Evolutionary conservation across 1,140 invertebrate genomes (phyloP).

Genomic region (Macrotrachela quadricornifera): DNA sequence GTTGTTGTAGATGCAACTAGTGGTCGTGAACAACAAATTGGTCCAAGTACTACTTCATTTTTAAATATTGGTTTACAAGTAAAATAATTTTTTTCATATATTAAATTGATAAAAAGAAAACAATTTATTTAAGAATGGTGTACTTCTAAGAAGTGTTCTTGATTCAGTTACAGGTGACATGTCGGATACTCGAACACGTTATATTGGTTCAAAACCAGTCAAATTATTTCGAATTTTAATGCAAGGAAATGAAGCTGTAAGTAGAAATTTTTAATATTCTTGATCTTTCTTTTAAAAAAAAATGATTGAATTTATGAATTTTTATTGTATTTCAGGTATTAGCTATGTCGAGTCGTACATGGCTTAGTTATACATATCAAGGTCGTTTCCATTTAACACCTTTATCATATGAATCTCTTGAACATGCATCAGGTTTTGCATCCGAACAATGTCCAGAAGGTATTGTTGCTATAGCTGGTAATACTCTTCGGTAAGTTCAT

Average conservation of each 20-base stretch:
- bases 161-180: conserved; percentile 90
- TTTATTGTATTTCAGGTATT: conserved; percentile 39
- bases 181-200: conserved; percentile 82
- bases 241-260: conserved; percentile 76
- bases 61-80: conserved; percentile 76
- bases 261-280: conserved; percentile 13
- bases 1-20: conserved; percentile 6
- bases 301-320: neutral
- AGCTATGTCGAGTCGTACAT: conserved; percentile 88
- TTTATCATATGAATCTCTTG: conserved; percentile 78
- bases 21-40: conserved; percentile 27
- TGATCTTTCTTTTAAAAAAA: neutral
- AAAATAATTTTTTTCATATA: neutral
- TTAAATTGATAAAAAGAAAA: no score
- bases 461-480: conserved; percentile 93
- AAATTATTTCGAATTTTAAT: conserved; percentile 84
- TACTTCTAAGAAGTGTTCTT: conserved; percentile 71
- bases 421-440: conserved; percentile 90
- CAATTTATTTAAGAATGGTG: conserved; percentile 63
- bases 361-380: conserved; percentile 96
- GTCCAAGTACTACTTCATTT: conserved; percentile 44
- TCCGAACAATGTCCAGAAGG: conserved; percentile 98
- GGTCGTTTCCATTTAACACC: conserved; percentile 74
- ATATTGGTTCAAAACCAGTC: conserved; percentile 76
- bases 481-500: conserved; percentile 50